Conservation (phyloP, 2,113 vertebrate genomes). For the Oxyruncus cristatus region DNA sequence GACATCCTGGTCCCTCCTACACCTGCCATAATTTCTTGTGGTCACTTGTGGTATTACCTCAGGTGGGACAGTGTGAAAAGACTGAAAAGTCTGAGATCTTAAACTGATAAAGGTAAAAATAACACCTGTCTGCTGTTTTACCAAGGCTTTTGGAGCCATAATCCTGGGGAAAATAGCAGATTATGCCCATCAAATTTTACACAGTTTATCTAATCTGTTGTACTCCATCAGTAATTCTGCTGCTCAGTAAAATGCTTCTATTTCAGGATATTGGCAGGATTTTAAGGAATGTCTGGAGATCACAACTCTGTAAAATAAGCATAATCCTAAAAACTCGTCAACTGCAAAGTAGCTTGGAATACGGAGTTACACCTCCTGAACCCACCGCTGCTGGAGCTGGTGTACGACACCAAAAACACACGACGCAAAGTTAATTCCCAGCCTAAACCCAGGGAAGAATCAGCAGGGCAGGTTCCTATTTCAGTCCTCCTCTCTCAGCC, state of each 20-base stretch:
- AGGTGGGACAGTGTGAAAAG: fast-evolving
- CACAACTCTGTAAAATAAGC: background rate
- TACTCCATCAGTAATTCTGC: background rate
- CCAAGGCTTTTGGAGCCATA: background rate
- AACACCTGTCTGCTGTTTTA: background rate
- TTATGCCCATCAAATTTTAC: background rate
- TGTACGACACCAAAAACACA: fast-evolving
- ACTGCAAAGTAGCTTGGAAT: background rate
- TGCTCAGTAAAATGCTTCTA: background rate
- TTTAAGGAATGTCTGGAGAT: background rate
- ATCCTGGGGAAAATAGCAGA: background rate
- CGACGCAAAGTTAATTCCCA: background rate
- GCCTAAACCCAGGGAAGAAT: fast-evolving
- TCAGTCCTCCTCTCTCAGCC: background rate
- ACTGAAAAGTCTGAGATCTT: background rate
- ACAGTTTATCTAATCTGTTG: background rate
- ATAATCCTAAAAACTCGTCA: background rate
- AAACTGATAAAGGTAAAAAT: fast-evolving
- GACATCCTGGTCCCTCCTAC: background rate
- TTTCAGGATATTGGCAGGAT: background rate
- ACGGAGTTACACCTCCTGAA: fast-evolving
- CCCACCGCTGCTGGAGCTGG: fast-evolving
- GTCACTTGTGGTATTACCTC: too few relatives aligned
- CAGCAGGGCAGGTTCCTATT: background rate
- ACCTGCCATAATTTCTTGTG: background rate